phyloP scores from a whole-genome alignment of 35 echinoderm and acorn worm genomes.

The Heliocidaris tuberculata region DNA sequence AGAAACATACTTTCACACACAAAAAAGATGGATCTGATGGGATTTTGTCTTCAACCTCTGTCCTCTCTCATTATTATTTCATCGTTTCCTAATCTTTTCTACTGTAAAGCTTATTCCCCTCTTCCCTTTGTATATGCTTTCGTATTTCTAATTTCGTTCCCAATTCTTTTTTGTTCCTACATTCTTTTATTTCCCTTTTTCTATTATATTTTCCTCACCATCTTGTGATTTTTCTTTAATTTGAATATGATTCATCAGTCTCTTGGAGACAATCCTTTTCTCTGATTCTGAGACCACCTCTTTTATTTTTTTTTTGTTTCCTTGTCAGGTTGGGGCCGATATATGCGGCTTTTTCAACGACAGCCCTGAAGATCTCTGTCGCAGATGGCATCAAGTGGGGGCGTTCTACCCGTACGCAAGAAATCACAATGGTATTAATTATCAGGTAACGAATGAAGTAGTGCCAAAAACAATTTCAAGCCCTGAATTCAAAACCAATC shows the following conservation, averaged over 20 bases:
- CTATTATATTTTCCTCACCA: background rate
- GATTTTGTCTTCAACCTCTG: too few species aligned
- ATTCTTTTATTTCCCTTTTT: background rate
- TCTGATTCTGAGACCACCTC: background rate
- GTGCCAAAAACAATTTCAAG: too few species aligned
- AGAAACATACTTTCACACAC: too few species aligned
- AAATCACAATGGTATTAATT: slow-evolving; percentile 73
- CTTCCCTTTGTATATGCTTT: background rate
- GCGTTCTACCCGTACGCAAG: slow-evolving; percentile 87
- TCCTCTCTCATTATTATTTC: too few species aligned
- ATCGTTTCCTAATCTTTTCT: too few species aligned
- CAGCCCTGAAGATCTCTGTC: slow-evolving; percentile 73
- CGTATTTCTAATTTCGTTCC: too few species aligned
- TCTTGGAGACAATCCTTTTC: background rate
- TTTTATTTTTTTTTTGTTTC: background rate
- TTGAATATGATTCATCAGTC: background rate
- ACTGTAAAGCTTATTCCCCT: too few species aligned
- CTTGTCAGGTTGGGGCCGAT: slow-evolving; percentile 79
- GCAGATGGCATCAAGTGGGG: slow-evolving; percentile 86
- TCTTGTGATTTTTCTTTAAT: background rate
- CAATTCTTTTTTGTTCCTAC: background rate
- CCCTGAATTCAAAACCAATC: too few species aligned
- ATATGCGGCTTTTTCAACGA: slow-evolving; percentile 89
- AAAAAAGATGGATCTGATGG: too few species aligned
- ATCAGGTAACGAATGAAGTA: background rate